These are phyloP conservation scores for Metalampra italica DNA, from an alignment of 2,888 invertebrate genomes.

Conservation along the genomic window DNA sequence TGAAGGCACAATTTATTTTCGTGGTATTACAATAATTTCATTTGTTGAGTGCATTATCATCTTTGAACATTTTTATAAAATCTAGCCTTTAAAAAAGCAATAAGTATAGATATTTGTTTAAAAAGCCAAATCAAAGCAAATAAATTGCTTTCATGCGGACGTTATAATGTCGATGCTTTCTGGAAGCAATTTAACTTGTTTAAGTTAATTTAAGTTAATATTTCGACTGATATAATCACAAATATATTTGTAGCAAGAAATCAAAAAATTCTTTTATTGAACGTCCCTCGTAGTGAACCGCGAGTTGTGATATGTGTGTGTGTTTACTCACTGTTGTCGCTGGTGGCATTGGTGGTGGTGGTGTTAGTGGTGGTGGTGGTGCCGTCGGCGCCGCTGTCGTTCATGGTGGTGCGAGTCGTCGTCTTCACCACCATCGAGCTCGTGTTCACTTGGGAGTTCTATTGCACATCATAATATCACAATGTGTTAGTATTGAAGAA, in stretches of 20 bases:
- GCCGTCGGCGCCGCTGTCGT: constrained; percentile 56
- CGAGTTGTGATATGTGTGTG: background rate
- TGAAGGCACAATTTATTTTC: background rate
- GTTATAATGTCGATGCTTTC: background rate
- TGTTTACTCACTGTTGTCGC: constrained; percentile 76
- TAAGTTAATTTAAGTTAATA: too few relatives aligned
- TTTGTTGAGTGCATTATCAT: background rate
- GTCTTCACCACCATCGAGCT: constrained; percentile 80
- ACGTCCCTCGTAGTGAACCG: too few relatives aligned
- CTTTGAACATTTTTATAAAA: too few relatives aligned
- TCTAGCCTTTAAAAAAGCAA: too few relatives aligned
- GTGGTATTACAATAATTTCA: background rate
- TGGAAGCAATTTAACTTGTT: too few relatives aligned
- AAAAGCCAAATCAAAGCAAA: constrained; percentile 40
- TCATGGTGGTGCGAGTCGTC: constrained; percentile 78
- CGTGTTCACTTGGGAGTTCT: constrained; percentile 76
- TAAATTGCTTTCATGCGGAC: constrained; percentile 34
- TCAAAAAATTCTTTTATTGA: too few relatives aligned
- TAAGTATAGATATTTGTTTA: too few relatives aligned
- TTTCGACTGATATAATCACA: too few relatives aligned
- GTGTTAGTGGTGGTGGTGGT: constrained; percentile 57
- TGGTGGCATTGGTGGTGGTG: constrained; percentile 49
- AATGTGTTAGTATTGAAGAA: too few relatives aligned
- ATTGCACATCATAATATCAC: background rate
- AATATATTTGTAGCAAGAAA: too few relatives aligned